Evolutionary conservation across 1,140 invertebrate species (phyloP).

Genomic region (Notospermus geniculatus): DNA sequence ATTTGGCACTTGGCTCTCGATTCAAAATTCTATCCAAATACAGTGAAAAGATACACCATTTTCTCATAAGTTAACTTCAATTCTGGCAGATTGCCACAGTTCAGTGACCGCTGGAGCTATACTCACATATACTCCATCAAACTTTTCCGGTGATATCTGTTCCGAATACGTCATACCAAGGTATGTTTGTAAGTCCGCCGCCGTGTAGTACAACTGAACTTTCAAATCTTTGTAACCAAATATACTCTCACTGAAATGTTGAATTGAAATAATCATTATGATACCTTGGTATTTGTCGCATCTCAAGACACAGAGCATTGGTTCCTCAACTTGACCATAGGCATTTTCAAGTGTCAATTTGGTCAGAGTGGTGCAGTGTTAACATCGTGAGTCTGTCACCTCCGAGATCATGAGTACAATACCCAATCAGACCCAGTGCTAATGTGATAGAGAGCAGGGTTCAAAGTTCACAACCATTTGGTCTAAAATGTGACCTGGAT

Average conservation of each 20-base stretch:
- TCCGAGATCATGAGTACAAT: neutral
- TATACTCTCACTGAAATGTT: slow-evolving; percentile 69
- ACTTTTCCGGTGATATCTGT: slow-evolving; percentile 61
- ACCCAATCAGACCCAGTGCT: neutral
- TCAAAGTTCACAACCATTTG: too few relatives aligned
- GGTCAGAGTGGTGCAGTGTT: neutral
- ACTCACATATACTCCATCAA: slow-evolving; percentile 52
- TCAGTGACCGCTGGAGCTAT: too few relatives aligned
- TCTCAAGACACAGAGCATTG: neutral
- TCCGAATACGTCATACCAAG: slow-evolving; percentile 66
- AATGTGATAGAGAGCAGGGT: too few relatives aligned
- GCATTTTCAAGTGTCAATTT: neutral
- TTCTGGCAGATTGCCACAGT: too few relatives aligned
- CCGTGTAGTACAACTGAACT: slow-evolving; percentile 79
- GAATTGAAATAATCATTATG: slow-evolving; percentile 15
- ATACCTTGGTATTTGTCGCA: neutral
- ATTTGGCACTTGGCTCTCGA: too few relatives aligned
- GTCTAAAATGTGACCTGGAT: too few relatives aligned
- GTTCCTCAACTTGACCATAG: neutral
- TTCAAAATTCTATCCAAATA: too few relatives aligned
- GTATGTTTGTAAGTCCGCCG: slow-evolving; percentile 75
- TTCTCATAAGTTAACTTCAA: too few relatives aligned
- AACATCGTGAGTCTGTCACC: neutral
- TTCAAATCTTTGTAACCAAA: slow-evolving; percentile 86
- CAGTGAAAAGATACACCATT: too few relatives aligned